A percentile compares a stretch with the other conserved stretches of the same genome.
Evolutionary conservation across 2,888 invertebrate genomes (phyloP).

Genomic region (Watsonalla cultraria): DNA sequence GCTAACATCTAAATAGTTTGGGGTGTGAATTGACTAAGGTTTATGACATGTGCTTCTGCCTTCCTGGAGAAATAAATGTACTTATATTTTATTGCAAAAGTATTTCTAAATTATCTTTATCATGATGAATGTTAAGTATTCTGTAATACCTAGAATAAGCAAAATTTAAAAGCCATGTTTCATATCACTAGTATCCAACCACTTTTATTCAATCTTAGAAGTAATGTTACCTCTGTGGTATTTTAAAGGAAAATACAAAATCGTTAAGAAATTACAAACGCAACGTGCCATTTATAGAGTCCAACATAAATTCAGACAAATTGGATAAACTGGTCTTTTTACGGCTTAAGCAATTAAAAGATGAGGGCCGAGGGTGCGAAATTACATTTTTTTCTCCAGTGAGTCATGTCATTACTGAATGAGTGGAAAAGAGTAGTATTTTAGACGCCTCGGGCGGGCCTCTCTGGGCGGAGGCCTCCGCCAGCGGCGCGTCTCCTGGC

Average conservation of each 20-base stretch:
- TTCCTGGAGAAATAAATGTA: slow-evolving; percentile 14
- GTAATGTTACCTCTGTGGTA: no score
- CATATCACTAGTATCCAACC: no score
- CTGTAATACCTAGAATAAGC: no score
- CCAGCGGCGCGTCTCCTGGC: slow-evolving; percentile 83
- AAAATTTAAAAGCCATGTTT: no score
- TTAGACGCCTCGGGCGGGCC: slow-evolving; percentile 53
- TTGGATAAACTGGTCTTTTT: no score
- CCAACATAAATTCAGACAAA: no score
- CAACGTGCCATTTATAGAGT: no score
- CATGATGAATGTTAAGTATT: no score
- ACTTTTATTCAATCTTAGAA: no score
- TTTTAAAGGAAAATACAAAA: no score
- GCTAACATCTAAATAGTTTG: slow-evolving; percentile 54
- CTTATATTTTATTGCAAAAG: not conserved
- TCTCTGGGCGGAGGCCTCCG: slow-evolving; percentile 49
- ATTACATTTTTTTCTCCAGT: slow-evolving; percentile 3
- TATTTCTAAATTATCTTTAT: not conserved
- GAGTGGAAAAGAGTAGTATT: slow-evolving; percentile 24
- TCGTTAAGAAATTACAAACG: no score
- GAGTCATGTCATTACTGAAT: slow-evolving; percentile 7
- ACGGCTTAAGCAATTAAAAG: not conserved
- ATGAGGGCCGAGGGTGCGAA: not conserved
- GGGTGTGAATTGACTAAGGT: slow-evolving; percentile 68
- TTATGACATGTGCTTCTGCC: slow-evolving; percentile 41